Evolutionary conservation across 2,888 invertebrate genomes (phyloP), one percentile per base, ranked within the genome.

Genomic region (Parochlus steinenii): DNA sequence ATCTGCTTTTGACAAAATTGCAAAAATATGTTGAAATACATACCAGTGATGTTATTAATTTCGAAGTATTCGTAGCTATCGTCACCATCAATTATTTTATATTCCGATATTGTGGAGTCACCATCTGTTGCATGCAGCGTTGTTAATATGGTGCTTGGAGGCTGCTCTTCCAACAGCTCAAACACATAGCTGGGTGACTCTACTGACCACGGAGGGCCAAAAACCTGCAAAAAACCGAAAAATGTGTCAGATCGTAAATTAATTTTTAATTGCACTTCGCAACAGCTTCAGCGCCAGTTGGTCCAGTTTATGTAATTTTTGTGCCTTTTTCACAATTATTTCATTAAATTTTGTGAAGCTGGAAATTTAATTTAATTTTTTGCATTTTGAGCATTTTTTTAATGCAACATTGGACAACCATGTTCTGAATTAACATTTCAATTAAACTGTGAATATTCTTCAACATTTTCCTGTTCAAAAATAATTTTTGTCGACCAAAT

Each of bases 71-170:
- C 70, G 48, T 66, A 80, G 1, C 71, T 69, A 0, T 77, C 78
- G 27, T 69, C 61, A 16, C 34, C 28, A 29, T 80, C 74, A 2
- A 69, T 60, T 8, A 59, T 55, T 33, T 49, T 52, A 43, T 82
- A 82, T 39, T 74, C 71, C 0, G 80, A 74, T 42, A 87, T 79
- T 32, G 79, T 78, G 1, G 86, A 85, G 47, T 89, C 87, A 39
- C 67, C 69, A 51, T 90, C 90, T 1, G 71, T 72, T 0, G 86
- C 87, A 10, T 71, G 67, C 48, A 81, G 74, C 0, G 79, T 81
- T 25, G 74, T 71, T 3, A 89, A 70, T 6, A 78, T 63, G 0
- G 82, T 74, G 6, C 83, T 86, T 1, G 74, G 54, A 0, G 86
- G 82, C 49, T 82, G 79, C 48, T 87, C 89, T 53, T 90, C 89